phyloP scores from a whole-genome alignment of 64 coral and sea anemone species.

The Acropora yongei region DNA sequence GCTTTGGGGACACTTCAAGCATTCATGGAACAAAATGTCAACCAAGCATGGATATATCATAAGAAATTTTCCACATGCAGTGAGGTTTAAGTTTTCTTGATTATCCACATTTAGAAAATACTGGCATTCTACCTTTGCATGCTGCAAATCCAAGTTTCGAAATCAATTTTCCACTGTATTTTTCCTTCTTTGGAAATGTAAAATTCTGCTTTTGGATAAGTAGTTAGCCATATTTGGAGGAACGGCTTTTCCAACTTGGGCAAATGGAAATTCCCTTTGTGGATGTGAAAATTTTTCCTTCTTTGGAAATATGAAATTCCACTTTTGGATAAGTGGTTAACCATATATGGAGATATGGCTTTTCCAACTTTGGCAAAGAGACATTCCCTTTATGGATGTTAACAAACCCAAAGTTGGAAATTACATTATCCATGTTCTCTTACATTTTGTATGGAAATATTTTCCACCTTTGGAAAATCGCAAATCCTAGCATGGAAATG shows the following conservation, averaged over 20 bases:
- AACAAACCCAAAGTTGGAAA: too few species aligned
- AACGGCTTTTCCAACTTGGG: background rate
- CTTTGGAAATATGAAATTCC: too few species aligned
- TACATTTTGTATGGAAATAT: too few species aligned
- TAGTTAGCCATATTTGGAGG: background rate
- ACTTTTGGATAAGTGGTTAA: too few species aligned
- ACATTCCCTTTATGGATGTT: background rate
- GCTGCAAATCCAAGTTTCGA: background rate
- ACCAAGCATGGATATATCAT: too few species aligned
- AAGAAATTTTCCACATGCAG: background rate
- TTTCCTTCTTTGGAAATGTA: background rate
- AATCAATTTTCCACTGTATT: background rate
- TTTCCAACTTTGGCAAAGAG: background rate
- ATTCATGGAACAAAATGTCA: too few species aligned
- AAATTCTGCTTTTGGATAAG: background rate
- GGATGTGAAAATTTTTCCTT: background rate
- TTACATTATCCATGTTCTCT: too few species aligned
- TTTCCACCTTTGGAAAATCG: too few species aligned
- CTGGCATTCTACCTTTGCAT: background rate
- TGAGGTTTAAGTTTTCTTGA: background rate
- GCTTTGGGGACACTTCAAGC: too few species aligned
- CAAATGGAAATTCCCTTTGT: too few species aligned
- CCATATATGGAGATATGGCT: too few species aligned
- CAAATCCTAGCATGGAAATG: too few species aligned
- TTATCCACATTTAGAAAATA: conserved; percentile 10